Conservation (phyloP, 2,888 invertebrate genomes). For the Tricholauxania praeusta region DNA sequence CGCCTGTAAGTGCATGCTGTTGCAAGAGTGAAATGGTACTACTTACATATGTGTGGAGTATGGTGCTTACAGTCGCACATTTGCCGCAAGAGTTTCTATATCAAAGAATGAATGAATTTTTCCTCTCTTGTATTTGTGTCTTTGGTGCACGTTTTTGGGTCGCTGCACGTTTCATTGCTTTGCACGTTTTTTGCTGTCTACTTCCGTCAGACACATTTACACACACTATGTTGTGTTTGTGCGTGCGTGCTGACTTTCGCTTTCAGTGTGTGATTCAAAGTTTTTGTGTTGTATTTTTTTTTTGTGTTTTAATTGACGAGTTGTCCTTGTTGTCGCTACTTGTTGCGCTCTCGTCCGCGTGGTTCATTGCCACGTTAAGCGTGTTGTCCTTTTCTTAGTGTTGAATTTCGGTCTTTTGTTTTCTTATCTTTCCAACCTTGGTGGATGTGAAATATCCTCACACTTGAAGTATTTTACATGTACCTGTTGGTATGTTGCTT, state of each 20-base stretch:
- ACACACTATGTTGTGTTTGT: background rate
- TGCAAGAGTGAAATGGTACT: background rate
- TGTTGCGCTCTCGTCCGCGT: conserved; percentile 23
- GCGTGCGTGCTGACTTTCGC: background rate
- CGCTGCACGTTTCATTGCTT: conserved; percentile 22
- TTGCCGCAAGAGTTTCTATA: too few species aligned
- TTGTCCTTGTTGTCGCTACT: conserved; percentile 8
- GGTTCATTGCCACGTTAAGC: conserved; percentile 39
- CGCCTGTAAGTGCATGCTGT: background rate
- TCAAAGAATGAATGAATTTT: conserved; percentile 40
- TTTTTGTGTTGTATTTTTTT: background rate
- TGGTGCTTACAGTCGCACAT: background rate
- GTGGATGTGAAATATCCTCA: too few species aligned
- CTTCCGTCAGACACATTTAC: background rate
- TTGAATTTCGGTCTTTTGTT: background rate
- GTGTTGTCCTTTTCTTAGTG: conserved; percentile 4
- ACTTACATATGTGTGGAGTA: too few species aligned
- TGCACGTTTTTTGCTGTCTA: conserved; percentile 41
- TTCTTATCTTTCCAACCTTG: background rate
- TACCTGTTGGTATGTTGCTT: too few species aligned
- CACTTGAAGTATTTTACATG: too few species aligned
- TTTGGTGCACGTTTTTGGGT: conserved; percentile 38
- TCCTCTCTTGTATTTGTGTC: background rate
- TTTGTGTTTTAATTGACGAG: background rate
- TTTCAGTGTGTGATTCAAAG: too few species aligned